These are phyloP conservation scores for Anabacerthia variegaticeps DNA, from an alignment of 2,797 vertebrate species.

Conservation along the genomic window DNA sequence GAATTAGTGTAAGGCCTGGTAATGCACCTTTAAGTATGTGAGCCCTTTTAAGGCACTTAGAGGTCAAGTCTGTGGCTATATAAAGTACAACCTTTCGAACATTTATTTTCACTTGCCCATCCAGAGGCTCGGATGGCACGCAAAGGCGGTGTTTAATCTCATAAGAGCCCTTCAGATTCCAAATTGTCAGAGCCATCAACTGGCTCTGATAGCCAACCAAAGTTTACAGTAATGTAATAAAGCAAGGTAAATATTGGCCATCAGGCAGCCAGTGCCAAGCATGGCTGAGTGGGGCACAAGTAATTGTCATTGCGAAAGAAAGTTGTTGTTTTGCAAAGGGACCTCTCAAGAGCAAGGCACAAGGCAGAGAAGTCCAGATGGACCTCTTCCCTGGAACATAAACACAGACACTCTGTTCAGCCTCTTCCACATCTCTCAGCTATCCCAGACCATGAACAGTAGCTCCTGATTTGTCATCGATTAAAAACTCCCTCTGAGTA, in stretches of 20 bases:
- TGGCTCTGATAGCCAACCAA: conserved; percentile 36
- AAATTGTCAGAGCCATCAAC: conserved; percentile 52
- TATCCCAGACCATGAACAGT: conserved; percentile 8
- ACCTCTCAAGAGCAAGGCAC: conserved; percentile 12
- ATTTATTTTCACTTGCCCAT: conserved; percentile 76
- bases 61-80: conserved; percentile 81
- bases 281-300: conserved; percentile 24
- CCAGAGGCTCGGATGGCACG: conserved; percentile 68
- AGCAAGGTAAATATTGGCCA: conserved; percentile 72
- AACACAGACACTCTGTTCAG: conserved; percentile 19
- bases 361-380: conserved; percentile 34
- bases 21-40: conserved; percentile 90
- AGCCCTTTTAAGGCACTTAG: conserved; percentile 85
- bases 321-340: conserved; percentile 52
- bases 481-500: conserved; percentile 7
- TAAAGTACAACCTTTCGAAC: conserved; percentile 80
- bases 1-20: conserved; percentile 90
- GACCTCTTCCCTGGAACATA: conserved; percentile 13
- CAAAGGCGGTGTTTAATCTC: conserved; percentile 69
- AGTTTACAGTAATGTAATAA: conserved; percentile 58
- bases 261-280: neutral
- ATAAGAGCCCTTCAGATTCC: conserved; percentile 64
- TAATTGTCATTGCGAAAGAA: conserved; percentile 41
- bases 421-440: neutral
- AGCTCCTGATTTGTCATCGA: neutral